Conservation (phyloP, 2,797 vertebrate genomes). For the Fundulus diaphanus region DNA sequence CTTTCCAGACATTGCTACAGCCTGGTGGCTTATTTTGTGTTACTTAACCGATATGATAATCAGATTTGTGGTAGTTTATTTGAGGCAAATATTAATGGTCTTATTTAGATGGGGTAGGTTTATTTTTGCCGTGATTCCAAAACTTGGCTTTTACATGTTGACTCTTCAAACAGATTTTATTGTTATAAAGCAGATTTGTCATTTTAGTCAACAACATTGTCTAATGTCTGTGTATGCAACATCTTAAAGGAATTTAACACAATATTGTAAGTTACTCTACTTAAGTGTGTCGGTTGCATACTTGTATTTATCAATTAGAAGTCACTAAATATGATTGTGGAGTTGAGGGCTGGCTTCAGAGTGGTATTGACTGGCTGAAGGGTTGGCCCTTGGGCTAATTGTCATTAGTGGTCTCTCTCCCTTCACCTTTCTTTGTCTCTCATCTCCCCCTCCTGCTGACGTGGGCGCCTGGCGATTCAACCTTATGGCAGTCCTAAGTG, state of each 20-base stretch:
- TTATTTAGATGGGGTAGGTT: not conserved
- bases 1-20: not conserved
- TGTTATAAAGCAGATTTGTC: not conserved
- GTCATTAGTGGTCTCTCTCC: slow-evolving; percentile 72
- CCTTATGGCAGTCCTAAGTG: slow-evolving; percentile 71
- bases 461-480: slow-evolving; percentile 54
- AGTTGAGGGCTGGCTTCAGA: slow-evolving; percentile 56
- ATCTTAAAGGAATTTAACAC: not conserved
- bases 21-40: not conserved
- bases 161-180: not conserved
- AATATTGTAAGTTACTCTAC: not conserved
- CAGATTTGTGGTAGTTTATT: not conserved
- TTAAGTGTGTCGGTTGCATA: slow-evolving; percentile 38
- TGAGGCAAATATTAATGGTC: not conserved
- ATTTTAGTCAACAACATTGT: not conserved
- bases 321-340: slow-evolving; percentile 69
- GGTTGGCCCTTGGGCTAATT: slow-evolving; percentile 57
- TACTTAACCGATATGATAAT: not conserved
- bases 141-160: not conserved
- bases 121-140: not conserved
- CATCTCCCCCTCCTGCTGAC: slow-evolving; percentile 53
- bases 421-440: slow-evolving; percentile 64
- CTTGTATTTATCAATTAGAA: slow-evolving; percentile 65
- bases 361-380: slow-evolving; percentile 68
- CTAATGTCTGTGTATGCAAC: not conserved